Conservation (phyloP, 2,888 invertebrate genomes). For the Nemotelus pantherinus region DNA sequence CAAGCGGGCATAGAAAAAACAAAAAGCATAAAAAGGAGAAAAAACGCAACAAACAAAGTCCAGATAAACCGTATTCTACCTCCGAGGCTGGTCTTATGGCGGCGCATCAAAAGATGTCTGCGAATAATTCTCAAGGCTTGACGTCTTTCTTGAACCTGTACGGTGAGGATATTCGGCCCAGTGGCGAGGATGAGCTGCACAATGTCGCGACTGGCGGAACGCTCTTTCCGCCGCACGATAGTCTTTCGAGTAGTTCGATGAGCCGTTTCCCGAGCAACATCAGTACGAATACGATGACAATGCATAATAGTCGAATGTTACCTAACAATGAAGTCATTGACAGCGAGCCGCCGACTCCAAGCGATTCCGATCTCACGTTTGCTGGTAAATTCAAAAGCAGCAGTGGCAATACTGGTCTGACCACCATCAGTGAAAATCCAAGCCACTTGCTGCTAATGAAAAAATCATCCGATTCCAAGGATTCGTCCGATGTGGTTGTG, state of each 20-base stretch:
- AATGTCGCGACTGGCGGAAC: not conserved
- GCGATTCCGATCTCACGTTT: constrained; percentile 59
- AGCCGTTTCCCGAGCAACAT: constrained; percentile 54
- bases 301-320: not conserved
- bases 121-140: not conserved
- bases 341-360: not conserved
- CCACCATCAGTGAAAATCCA: not conserved
- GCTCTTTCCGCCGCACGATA: constrained; percentile 51
- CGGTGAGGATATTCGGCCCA: not conserved
- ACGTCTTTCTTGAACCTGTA: constrained; percentile 8
- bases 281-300: constrained; percentile 42
- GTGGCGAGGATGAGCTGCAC: constrained; percentile 1
- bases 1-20: constrained; percentile 48
- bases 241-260: constrained; percentile 58
- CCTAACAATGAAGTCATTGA: constrained; percentile 43
- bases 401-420: constrained; percentile 11
- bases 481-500: constrained; percentile 31
- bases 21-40: constrained; percentile 51
- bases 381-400: constrained; percentile 60
- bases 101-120: not conserved
- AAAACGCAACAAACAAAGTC: constrained; percentile 42
- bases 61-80: constrained; percentile 7
- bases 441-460: constrained; percentile 15
- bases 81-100: not conserved
- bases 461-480: constrained; percentile 15